Evolutionary conservation across 2,113 vertebrate species (phyloP), one percentile per base, ranked within the genome.

Genomic region (Crotophaga sulcirostris): DNA sequence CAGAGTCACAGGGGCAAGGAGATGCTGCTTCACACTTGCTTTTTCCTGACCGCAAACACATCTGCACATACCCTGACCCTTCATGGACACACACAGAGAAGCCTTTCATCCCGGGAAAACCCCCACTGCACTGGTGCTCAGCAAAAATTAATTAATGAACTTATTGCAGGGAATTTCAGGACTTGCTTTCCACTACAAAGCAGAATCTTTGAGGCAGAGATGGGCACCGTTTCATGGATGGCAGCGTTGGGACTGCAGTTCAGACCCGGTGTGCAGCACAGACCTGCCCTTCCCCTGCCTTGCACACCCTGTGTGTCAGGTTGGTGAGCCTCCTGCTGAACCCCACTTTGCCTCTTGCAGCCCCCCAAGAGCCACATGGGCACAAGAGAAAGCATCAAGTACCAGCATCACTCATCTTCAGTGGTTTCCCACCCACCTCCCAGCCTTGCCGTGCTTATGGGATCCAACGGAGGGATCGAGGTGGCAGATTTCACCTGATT

Each of bases 361-460:
- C 40, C 72, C 70, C 55, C 38, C 58, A 42, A 17, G 31, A 34
- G 51, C 74, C 69, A 23, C 64, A 4, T 1, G 0, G 2, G 2
- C 1, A 44, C 47, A 55, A 36, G 4, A 66, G 10, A 29, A 34
- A 93, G 45, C 80, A 56, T 29, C n/a, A 0, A 7, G n/a, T 73
- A 25, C 4, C 87, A 58, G 58, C 72, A 12, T 0, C 0, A 0
- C 51, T 19, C 2, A 0, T 1, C 7, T 13, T 2, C 1, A 4
- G 9, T 6, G 80, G 17, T 3, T 60, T 49, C 82, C 45, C 60
- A n/a, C 60, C 33, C 52, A 16, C 7, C 6, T 36, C 45, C 29
- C 78, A 68, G 55, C 72, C 63, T 36, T 29, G 70, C 66, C 59
- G 42, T 52, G 45, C 84, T 36, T 0, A 3, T 4, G 40, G 40